Base-by-base conservation (phyloP, 2,888 invertebrate species). In the Bhutanitis thaidina region DNA sequence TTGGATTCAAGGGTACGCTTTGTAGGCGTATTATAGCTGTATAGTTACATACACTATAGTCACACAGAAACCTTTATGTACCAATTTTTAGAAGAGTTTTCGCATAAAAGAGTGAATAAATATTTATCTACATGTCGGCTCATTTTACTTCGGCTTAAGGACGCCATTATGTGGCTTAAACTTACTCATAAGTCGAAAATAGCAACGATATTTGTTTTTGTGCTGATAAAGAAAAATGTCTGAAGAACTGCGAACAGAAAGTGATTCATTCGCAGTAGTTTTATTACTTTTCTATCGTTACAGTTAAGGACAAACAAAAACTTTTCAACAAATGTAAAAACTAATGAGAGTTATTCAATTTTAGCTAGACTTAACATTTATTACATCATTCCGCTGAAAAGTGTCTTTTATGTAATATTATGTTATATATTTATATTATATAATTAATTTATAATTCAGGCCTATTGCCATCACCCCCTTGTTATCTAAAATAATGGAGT, bases 131-230 rank as follows among this genome's bases (percentile, higher is more conserved):
- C 49, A 46, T 43, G 30, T 37, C 41, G 29, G 36, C 20, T 49
- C 49, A 43, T 49, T 49, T 41, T 34, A 29, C 30, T 41, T 49
- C 29, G 30, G 41, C 35, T 43, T 43, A 49, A 36, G 43, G 29
- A 36, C 41, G 32, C 39, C 49, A 45, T 55, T 44, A 36, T 43
- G 43, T 51, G 54, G 55, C 61, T 62, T 53, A 62, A 69, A 63
- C 65, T 66, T 62, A 63, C 51, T 55, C 58, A 34, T 57, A 57
- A 44, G 57, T 53, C 53, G 54, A 49, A 60, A 65, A 61, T 59
- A 59, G 45, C 53, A 50, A 34, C 36, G 54, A 58, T 56, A 65
- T 67, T 63, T 67, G 67, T 68, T 71, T 71, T 71, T 65, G 49
- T 56, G 68, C 67, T 70, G 71, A 71, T 59, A 46, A 52, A 44